A percentile compares a stretch with the other conserved stretches of the same genome.
These are phyloP conservation scores for Tholera decimalis DNA, from an alignment of 2,888 invertebrate species.

Conservation along the genomic window DNA sequence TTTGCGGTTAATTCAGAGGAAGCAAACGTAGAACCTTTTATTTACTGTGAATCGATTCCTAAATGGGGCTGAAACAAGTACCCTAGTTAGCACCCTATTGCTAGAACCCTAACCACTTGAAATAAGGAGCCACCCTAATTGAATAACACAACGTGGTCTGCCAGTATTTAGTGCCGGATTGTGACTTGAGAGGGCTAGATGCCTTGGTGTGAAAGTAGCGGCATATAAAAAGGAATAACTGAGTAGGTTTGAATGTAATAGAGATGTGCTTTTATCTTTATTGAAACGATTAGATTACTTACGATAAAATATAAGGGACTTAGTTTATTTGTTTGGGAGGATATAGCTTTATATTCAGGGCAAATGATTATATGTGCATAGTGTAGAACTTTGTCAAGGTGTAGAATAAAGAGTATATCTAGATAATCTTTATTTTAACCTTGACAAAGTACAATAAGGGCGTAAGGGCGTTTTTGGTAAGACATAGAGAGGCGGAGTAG, in stretches of 20 bases:
- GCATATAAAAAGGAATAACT: background rate
- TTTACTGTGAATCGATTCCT: conserved; percentile 53
- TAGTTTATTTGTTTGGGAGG: no score
- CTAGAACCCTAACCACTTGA: conserved; percentile 47
- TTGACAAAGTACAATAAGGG: no score
- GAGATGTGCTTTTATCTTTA: no score
- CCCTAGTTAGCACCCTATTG: conserved; percentile 57
- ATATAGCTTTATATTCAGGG: no score
- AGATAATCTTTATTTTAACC: no score
- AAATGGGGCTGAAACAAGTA: conserved; percentile 57
- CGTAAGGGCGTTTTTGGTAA: no score
- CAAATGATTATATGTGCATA: no score
- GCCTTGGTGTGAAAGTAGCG: background rate
- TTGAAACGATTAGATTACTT: no score
- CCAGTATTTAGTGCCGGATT: conserved; percentile 32
- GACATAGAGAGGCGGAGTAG: no score
- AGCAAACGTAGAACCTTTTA: conserved; percentile 31
- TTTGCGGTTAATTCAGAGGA: conserved; percentile 39
- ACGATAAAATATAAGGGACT: no score
- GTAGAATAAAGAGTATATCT: no score
- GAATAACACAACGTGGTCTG: conserved; percentile 50
- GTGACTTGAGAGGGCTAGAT: conserved; percentile 12
- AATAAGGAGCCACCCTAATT: conserved; percentile 45
- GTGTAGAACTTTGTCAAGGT: no score
- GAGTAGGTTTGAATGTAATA: background rate